Evolutionary conservation across 2,888 invertebrate species (phyloP), one percentile per base, ranked within the genome.

Genomic region (Philereme transversata): DNA sequence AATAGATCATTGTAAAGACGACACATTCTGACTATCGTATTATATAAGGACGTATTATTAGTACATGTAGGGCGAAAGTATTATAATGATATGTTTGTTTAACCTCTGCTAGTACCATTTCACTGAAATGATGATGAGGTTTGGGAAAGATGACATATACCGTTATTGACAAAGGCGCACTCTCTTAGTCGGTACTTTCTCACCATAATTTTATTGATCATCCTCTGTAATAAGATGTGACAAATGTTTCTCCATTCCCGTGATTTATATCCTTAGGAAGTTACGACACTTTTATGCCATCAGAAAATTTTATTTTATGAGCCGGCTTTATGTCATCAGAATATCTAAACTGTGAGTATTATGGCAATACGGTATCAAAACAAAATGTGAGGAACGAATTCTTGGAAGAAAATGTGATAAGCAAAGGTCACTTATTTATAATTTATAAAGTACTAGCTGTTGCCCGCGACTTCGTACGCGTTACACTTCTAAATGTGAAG

Each of bases 261-360:
- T 56, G 59, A 63, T 63, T 63, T 51, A 63, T 62, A 52, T 62
- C 62, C 48, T 36, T 54, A 54, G 49, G 54, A 57, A 62, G 63
- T 59, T 63, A 63, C 55, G 63, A 5, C 50, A 47, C 52, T 63
- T 63, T 63, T 63, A 63, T 63, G 46, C 57, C 56, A 59, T 59
- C 59, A 53, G 59, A 59, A 56, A 56, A 52, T 56, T 63, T 63
- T 59, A 59, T 59, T 63, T 63, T 63, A 63, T 53, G 63, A 50
- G 51, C 7, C 52, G 45, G 56, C 35, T 63, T 63, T 59, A 63
- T 63, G 62, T 59, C 62, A 40, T 54, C 36, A 38, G 59, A 63
- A 63, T 59, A 59, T 59, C 55, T 62, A 56, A 59, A 59, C 45
- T 58, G 57, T 9, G 55, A 44, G 55, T 54, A 46, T 51, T 51